Conservation (phyloP, 2,113 vertebrate species). For the Epinephelus lanceolatus region DNA sequence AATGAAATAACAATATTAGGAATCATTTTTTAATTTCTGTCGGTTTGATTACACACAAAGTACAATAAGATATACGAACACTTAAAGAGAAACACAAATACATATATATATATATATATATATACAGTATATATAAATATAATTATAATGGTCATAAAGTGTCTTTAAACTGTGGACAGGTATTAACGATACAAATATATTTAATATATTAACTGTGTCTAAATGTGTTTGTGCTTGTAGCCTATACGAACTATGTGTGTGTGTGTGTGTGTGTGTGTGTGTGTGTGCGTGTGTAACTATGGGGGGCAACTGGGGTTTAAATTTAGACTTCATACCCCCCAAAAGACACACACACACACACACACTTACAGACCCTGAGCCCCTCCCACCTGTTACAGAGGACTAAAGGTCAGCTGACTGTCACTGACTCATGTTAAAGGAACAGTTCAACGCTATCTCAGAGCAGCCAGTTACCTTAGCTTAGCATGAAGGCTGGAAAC, state of each 20-base stretch:
- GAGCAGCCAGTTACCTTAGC: background rate
- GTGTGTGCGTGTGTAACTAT: background rate
- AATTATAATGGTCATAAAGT: too few species aligned
- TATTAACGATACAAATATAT: too few species aligned
- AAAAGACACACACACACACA: background rate
- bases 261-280: constrained; percentile 1
- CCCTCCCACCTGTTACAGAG: constrained; percentile 12
- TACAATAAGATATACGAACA: too few species aligned
- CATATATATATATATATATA: too few species aligned
- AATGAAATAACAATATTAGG: too few species aligned
- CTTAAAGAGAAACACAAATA: too few species aligned
- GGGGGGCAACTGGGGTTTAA: constrained; percentile 45
- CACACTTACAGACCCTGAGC: constrained; percentile 9
- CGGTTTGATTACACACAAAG: too few species aligned
- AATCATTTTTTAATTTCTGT: too few species aligned
- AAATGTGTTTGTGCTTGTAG: too few species aligned
- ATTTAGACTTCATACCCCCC: constrained; percentile 31
- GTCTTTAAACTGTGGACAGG: too few species aligned
- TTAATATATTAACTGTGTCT: background rate
- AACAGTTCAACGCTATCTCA: background rate
- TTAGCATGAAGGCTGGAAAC: background rate
- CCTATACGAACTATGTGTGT: background rate
- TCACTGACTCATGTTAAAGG: constrained; percentile 8
- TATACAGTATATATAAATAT: too few species aligned
- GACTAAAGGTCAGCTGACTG: constrained; percentile 45